A percentile compares a stretch with the other conserved stretches of the same genome.
These are phyloP conservation scores for Platichthys flesus DNA, from an alignment of 2,113 vertebrate species.

Conservation along the genomic window DNA sequence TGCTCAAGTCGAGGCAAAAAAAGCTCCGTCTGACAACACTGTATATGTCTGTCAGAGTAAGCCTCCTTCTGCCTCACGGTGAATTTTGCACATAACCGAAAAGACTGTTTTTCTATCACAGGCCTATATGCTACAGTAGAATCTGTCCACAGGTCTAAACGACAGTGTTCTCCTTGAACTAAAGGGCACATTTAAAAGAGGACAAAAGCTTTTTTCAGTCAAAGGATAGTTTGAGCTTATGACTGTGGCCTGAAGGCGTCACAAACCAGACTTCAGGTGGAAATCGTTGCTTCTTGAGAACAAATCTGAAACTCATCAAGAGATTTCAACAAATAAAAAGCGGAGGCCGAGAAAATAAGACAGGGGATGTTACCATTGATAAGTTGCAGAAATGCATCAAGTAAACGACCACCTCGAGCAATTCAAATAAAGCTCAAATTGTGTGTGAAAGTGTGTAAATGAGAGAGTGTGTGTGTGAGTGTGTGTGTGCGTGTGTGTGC, in stretches of 20 bases:
- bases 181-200: constrained; percentile 34
- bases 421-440: constrained; percentile 28
- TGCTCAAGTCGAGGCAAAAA: constrained; percentile 24
- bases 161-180: constrained; percentile 11
- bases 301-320: background rate
- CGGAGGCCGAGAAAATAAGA: background rate
- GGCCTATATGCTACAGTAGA: constrained; percentile 42
- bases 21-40: constrained; percentile 17
- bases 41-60: constrained; percentile 26
- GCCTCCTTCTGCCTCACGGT: constrained; percentile 52
- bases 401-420: constrained; percentile 47
- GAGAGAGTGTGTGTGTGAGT: constrained; percentile 12
- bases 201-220: too few relatives aligned
- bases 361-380: constrained; percentile 1
- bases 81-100: constrained; percentile 70
- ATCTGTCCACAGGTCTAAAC: constrained; percentile 28
- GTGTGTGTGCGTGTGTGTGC: constrained; percentile 12
- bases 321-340: background rate
- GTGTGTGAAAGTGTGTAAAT: constrained; percentile 26
- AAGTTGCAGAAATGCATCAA: background rate
- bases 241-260: constrained; percentile 7
- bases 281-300: background rate
- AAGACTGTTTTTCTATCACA: constrained; percentile 55
- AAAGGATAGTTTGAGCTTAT: background rate
- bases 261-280: constrained; percentile 24